A percentile compares a stretch with the other conserved stretches of the same genome.
These are phyloP conservation scores for Gymnorhina tibicen DNA, from an alignment of 2,113 vertebrate species.

Conservation along the genomic window DNA sequence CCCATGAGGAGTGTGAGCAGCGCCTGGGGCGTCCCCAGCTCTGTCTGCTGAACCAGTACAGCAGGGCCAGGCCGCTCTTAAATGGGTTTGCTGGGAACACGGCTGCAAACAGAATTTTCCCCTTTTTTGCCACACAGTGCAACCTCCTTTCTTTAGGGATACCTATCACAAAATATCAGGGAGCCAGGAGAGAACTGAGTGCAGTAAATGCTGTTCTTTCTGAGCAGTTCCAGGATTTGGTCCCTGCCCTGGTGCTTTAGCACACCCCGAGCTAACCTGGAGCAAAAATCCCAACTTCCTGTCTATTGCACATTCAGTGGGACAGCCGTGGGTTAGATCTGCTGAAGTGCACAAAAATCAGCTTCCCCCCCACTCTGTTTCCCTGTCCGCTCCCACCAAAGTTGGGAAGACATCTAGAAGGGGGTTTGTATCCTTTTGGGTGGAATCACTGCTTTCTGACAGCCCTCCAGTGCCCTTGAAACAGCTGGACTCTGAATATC, in stretches of 20 bases:
- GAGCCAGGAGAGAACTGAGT: neutral
- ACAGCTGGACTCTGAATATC: neutral
- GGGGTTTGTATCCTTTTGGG: neutral
- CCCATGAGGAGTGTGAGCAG: neutral
- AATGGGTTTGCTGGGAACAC: neutral
- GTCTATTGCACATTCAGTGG: accelerated
- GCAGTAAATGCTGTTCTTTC: neutral
- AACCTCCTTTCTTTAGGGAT: neutral
- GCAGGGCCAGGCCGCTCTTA: neutral
- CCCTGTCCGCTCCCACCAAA: neutral
- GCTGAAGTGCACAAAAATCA: neutral
- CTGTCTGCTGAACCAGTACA: neutral
- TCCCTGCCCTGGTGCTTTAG: neutral
- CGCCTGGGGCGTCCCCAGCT: neutral
- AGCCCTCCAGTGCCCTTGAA: neutral
- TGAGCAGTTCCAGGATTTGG: neutral
- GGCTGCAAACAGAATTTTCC: neutral
- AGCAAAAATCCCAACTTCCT: neutral
- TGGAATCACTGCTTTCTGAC: neutral
- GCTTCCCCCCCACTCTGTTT: neutral
- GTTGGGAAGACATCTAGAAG: neutral
- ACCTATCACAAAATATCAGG: neutral
- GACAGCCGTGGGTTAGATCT: neutral
- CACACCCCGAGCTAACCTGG: neutral
- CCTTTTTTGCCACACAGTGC: neutral